Conservation (phyloP, 2,888 invertebrate species). For the Drosophila peninsularis region DNA sequence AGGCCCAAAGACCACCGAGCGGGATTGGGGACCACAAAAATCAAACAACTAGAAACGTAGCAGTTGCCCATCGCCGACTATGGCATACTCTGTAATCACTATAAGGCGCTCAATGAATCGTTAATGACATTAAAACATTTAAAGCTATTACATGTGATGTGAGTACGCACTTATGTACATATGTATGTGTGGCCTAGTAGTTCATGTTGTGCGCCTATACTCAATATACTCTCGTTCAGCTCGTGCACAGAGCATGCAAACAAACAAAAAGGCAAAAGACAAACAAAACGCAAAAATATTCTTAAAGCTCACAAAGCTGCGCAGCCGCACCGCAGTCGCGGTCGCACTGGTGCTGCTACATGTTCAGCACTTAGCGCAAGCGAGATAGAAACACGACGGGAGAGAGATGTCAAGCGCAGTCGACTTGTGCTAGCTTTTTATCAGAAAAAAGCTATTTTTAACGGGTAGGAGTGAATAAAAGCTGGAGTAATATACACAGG, state of each 20-base stretch:
- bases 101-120: not conserved
- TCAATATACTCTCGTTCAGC: not conserved
- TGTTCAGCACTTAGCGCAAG: constrained; percentile 4
- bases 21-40: constrained; percentile 22
- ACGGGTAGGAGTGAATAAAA: no score
- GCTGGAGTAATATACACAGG: no score
- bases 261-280: constrained; percentile 31
- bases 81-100: not conserved
- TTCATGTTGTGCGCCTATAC: not conserved
- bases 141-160: not conserved
- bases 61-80: not conserved
- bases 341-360: constrained; percentile 38
- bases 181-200: not conserved
- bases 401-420: constrained; percentile 7
- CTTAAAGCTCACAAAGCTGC: constrained; percentile 54
- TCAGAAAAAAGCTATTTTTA: no score
- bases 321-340: constrained; percentile 34
- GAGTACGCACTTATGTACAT: not conserved
- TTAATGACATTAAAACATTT: not conserved
- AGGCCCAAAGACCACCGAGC: constrained; percentile 55
- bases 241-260: constrained; percentile 21
- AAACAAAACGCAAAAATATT: constrained; percentile 56
- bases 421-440: not conserved
- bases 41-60: constrained; percentile 6
- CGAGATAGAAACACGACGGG: constrained; percentile 19